phyloP scores from a whole-genome alignment of 2,797 vertebrate species.

The Dicrostonyx torquatus region DNA sequence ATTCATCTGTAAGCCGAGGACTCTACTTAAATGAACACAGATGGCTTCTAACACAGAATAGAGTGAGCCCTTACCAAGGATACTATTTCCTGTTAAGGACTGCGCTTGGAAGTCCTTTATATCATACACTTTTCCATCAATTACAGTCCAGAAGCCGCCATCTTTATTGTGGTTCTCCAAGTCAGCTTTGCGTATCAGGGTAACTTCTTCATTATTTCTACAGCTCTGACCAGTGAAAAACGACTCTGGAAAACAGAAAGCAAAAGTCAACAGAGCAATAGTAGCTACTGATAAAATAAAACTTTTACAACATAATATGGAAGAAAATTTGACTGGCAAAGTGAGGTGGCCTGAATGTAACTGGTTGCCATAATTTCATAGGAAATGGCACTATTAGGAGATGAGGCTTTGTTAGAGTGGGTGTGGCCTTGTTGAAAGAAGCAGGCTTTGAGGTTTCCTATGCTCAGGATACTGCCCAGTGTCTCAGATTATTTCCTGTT shows the following conservation, averaged over 20 bases:
- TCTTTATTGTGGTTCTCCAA: slow-evolving; percentile 99
- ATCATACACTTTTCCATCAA: slow-evolving; percentile 98
- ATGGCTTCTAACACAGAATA: background rate
- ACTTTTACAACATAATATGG: background rate
- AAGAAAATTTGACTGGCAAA: background rate
- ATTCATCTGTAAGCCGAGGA: background rate
- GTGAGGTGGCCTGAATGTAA: background rate
- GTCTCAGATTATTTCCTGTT: background rate
- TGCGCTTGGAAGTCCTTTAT: slow-evolving; percentile 99
- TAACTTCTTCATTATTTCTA: slow-evolving; percentile 97
- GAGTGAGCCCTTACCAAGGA: slow-evolving; percentile 90
- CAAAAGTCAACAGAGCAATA: background rate
- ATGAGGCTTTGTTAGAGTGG: background rate
- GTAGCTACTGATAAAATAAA: background rate
- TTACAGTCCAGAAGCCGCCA: slow-evolving; percentile 98
- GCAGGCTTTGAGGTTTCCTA: background rate
- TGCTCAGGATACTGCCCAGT: background rate
- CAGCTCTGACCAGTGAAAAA: slow-evolving; percentile 95
- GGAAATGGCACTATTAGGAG: background rate
- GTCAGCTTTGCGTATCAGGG: slow-evolving; percentile 97
- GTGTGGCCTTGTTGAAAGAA: background rate
- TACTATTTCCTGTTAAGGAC: slow-evolving; percentile 94
- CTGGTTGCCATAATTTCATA: background rate
- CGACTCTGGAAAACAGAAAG: slow-evolving; percentile 88
- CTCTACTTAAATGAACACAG: background rate